Base-by-base conservation (phyloP, 2,888 invertebrate species). In the Lissonota sp. region DNA sequence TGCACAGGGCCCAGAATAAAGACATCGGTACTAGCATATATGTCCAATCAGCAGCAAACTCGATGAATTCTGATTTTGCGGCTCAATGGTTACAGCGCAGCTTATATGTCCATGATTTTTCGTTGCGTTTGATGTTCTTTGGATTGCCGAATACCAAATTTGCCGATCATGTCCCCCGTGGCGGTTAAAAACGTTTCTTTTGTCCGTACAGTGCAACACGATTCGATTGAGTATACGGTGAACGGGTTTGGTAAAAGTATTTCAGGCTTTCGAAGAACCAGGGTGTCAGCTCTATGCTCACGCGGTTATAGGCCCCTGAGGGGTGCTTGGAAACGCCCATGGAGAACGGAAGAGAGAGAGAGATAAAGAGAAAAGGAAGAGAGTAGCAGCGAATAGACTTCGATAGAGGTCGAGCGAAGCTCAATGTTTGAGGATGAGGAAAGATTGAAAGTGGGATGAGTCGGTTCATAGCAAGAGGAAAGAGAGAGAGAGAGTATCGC, bases 241-340 rank as follows among this genome's bases (percentile, higher is more conserved):
- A 26, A 26, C 26, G 26, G 26, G 26, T 26, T n/a, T 26, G 26
- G 16, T 57, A 26, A 44, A 77, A 77, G 77, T 64, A 63, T 62
- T 77, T 63, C 67, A 51, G 44, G 67, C 63, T 64, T 73, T 53
- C 44, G 63, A 64, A 73, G 69, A 69, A 40, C 69, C 10, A 44
- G 63, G n/a, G 63, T 39, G 14, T 46, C 44, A 67, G 76, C 63
- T 73, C 63, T 63, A 73, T 60, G 63, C 58, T 64, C 12, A 12
- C 49, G 40, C 16, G 58, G 69, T 77, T 76, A 72, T 76, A 53
- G 77, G 72, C 51, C 69, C 58, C 69, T 12, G 58, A 64, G 77
- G 67, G 63, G 55, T 55, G 57, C 46, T 73, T 51, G 72, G 69
- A 69, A 77, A 73, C 69, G 69, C 39, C 62, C 12, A 58, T 69